Base-by-base conservation (phyloP, 2,888 invertebrate genomes). In the Parnassius mnemosyne region DNA sequence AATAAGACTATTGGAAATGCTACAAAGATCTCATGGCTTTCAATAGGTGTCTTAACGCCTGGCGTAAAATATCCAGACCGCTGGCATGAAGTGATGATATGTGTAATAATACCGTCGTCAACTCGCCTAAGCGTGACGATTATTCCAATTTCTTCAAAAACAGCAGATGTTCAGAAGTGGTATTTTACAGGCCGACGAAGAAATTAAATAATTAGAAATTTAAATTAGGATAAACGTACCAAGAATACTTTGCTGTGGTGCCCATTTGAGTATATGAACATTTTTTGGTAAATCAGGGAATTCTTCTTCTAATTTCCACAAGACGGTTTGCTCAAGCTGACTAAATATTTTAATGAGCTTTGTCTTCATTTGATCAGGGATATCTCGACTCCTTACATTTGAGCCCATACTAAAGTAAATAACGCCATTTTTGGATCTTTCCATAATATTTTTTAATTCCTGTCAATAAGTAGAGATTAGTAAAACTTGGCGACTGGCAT, bases 341-440 rank as follows among this genome's bases (percentile, higher is more conserved):
- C 82, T 77, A 49, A 92, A 87, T 56, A 85, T 78, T 43, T 77
- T 73, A 0, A 90, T 16, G 11, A 92, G 67, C 0, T 69, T 71
- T 3, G 64, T 65, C 16, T 80, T 80, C 1, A 79, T 60, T 51
- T 78, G 71, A 0, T 74, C 73, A 0, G 88, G 82, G 65, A 90
- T 71, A 1, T 76, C 70, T 41, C 75, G 77, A 55, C 85, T 83
- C 52, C 77, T 78, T n/a, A 88, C 56, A 20, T 80, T 84, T 0
- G 90, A 85, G 0, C 92, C 92, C 81, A 92, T 77, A 58, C 90
- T 90, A 69, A 92, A 92, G 72, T 83, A 87, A 41, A 92, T 80
- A 0, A 87, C 83, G 1, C 92, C 92, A 56, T 88, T 61, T 55
- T 79, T 80, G 0, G 89, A 77, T 12, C 69, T 72, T 57, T 89